phyloP scores from a whole-genome alignment of 1,140 invertebrate genomes.

The Augochlora pura region DNA sequence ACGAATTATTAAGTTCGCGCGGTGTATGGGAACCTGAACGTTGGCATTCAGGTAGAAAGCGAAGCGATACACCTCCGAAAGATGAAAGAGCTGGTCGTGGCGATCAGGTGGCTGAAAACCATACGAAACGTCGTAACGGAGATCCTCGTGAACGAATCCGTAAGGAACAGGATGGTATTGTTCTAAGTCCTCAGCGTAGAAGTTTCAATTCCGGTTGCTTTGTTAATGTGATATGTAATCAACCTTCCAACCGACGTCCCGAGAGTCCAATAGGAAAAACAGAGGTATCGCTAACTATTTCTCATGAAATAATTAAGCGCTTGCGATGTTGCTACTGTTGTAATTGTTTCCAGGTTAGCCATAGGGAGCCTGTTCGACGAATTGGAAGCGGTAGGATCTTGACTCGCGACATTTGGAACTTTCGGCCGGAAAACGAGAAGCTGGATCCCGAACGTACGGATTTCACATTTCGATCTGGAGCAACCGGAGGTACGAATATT shows the following conservation, averaged over 20 bases:
- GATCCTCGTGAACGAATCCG: slow-evolving; percentile 89
- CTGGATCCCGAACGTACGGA: slow-evolving; percentile 74
- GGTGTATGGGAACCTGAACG: slow-evolving; percentile 84
- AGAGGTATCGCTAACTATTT: slow-evolving; percentile 59
- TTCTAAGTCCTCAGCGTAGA: slow-evolving; percentile 89
- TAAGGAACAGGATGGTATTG: slow-evolving; percentile 91
- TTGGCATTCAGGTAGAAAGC: slow-evolving; percentile 82
- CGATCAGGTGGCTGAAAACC: slow-evolving; percentile 67
- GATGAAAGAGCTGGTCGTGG: slow-evolving; percentile 80
- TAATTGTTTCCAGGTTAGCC: slow-evolving; percentile 68
- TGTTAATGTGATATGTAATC: slow-evolving; percentile 78
- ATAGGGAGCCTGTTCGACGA: slow-evolving; percentile 81
- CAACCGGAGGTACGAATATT: slow-evolving; percentile 56
- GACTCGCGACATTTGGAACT: slow-evolving; percentile 84
- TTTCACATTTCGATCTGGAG: slow-evolving; percentile 70
- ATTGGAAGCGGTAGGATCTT: slow-evolving; percentile 90
- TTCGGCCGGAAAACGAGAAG: slow-evolving; percentile 78
- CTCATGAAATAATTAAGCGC: background rate
- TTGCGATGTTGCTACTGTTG: background rate
- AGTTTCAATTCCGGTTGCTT: slow-evolving; percentile 92
- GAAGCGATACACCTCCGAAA: slow-evolving; percentile 83
- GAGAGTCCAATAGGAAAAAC: slow-evolving; percentile 81
- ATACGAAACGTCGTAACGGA: slow-evolving; percentile 82
- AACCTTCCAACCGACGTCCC: slow-evolving; percentile 77
- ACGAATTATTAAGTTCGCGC: slow-evolving; percentile 74